Evolutionary conservation across 2,888 invertebrate species (phyloP), one percentile per base, ranked within the genome.

Genomic region (Geotrupes spiniger): DNA sequence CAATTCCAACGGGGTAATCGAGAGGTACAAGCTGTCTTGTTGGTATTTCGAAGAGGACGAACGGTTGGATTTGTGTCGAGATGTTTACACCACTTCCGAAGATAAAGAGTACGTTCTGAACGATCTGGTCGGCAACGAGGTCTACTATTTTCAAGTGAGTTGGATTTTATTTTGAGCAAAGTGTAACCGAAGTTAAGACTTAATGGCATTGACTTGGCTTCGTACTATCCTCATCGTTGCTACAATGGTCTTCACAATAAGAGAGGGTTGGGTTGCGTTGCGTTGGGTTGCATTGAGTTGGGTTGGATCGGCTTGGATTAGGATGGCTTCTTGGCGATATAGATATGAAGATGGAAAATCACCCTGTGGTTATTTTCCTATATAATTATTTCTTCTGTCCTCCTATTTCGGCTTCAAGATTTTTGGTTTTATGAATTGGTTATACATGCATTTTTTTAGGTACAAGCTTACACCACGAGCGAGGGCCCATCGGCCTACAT

Each of bases 381-480:
- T n/a, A n/a, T n/a, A n/a, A n/a, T n/a, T n/a, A n/a, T n/a, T n/a
- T n/a, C n/a, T n/a, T n/a, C n/a, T n/a, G n/a, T n/a, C n/a, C n/a
- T n/a, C n/a, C n/a, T n/a, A n/a, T n/a, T n/a, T n/a, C n/a, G n/a
- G n/a, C n/a, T n/a, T n/a, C n/a, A n/a, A n/a, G n/a, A n/a, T n/a
- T n/a, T n/a, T n/a, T n/a, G n/a, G n/a, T n/a, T n/a, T n/a, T n/a
- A n/a, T n/a, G n/a, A n/a, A n/a, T n/a, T n/a, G n/a, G n/a, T n/a
- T n/a, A n/a, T n/a, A n/a, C n/a, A n/a, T n/a, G n/a, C n/a, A n/a
- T n/a, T 27, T 26, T 39, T 25, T 40, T 68, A 89, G 85, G 88
- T 93, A 1, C 83, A 85, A 67, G 92, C 92, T 0, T 86, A 81
- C 62, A 92, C 91, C 0, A 82, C 81, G 46, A 91, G 94, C 1